Base-by-base conservation (phyloP, 1,140 invertebrate species). In the Cotesia typhae region DNA sequence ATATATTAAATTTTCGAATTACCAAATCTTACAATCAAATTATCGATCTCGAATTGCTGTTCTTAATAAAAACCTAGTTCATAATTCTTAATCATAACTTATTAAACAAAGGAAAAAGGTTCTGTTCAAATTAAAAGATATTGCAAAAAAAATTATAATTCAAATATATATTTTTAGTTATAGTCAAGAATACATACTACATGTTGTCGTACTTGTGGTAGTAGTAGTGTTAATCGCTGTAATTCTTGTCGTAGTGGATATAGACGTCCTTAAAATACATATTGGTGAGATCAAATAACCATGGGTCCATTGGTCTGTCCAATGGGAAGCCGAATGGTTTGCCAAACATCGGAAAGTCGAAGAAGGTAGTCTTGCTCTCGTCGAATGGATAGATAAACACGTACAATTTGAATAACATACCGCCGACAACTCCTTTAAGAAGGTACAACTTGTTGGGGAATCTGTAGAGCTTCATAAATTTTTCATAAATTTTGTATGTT, bases 261-360 rank as follows among this genome's bases (percentile, higher is more conserved):
- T 68, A 73, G 61, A 89, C 79, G 55, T 88, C 83, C 38, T 78
- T 83, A 69, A 84, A 83, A 72, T 76, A 84, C 67, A 85, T 84
- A 67, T 88, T 88, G 20, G 81, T 80, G 10, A 85, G 71, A 14
- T 85, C 82, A 72, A 77, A 78, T 78, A 82, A 81, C 75, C 79
- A 85, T 35, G 79, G 70, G 9, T 77, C 52, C 72, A 85, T 78
- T 9, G 85, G 86, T 78, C 87, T 89, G 78, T 94, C 91, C 76
- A 93, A 89, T 61, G 92, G 92, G 85, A 88, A 93, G 38, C 90
- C 91, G 78, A 92, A 87, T 55, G 92, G 88, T 77, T 87, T 88
- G 52, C 82, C 84, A 68, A 81, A 83, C 3, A 79, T 60, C 0
- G 83, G 82, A 38, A 83, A 53, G 3, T 84, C 78, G 55, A 74